Evolutionary conservation across 2,797 vertebrate genomes (phyloP).

Genomic region (Iguana delicatissima): DNA sequence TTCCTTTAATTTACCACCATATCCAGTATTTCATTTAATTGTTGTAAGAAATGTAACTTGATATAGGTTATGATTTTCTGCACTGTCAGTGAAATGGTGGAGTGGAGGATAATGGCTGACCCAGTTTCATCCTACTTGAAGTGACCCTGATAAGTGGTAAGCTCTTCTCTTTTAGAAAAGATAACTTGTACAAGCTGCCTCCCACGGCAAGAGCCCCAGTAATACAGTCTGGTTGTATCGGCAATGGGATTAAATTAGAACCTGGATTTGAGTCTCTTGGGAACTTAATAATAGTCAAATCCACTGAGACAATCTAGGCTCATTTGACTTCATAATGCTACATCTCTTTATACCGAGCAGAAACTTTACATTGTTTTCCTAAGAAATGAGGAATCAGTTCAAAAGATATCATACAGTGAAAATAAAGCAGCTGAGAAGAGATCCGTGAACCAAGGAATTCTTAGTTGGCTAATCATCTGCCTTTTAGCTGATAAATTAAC

Average conservation of each 20-base stretch:
- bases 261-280: slow-evolving; percentile 9
- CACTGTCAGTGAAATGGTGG: neutral
- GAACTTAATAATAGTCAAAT: slow-evolving; percentile 25
- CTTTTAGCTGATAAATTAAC: slow-evolving; percentile 33
- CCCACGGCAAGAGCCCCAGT: neutral
- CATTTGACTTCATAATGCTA: slow-evolving; percentile 7
- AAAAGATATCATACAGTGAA: neutral
- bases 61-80: neutral
- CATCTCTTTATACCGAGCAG: slow-evolving; percentile 9
- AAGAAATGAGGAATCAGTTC: neutral
- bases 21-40: neutral
- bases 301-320: neutral
- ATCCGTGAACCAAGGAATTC: neutral
- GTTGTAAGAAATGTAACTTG: neutral
- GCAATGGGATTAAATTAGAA: slow-evolving; percentile 10
- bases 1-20: neutral
- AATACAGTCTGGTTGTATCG: neutral
- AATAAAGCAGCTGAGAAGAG: neutral
- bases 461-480: slow-evolving; percentile 11
- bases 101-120: neutral
- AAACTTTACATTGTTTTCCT: slow-evolving; percentile 15
- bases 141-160: neutral
- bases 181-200: neutral
- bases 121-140: neutral
- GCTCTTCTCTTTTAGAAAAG: neutral